Evolutionary conservation across 2,797 vertebrate species (phyloP), one percentile per base, ranked within the genome.

Genomic region (Acanthis flammea): DNA sequence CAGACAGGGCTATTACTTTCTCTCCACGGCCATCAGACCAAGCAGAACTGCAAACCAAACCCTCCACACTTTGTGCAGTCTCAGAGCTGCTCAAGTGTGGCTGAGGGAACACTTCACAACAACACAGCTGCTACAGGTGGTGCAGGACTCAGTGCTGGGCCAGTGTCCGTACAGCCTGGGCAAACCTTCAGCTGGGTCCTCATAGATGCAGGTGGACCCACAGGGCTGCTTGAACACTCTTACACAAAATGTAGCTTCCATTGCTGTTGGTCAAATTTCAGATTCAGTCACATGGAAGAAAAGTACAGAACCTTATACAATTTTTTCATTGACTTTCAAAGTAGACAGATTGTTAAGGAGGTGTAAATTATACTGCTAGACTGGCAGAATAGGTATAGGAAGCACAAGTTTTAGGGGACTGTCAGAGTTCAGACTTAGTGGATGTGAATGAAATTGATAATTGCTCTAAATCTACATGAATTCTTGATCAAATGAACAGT

Each of bases 131-230:
- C 68, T 71, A 44, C 70, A 66, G 62, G 84, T 65, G 63, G 14
- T 7, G 48, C 19, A 21, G 47, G 44, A 12, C 47, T 4, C 37
- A 12, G 58, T 0, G 0, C 39, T 18, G 39, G 73, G n/a, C 51
- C 3, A 2, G 39, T 0, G 2, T 2, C 35, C 35, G 0, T 17
- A 24, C 1, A 9, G 67, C n/a, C 1, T 0, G 1, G 55, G 12
- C 44, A 24, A 62, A 21, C 47, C 72, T 71, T 65, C 48, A 14
- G 19, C 45, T 6, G 3, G 9, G 13, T 27, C 33, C 62, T 58
- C 33, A 3, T 0, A 37, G 22, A 27, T 4, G 1, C 1, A 53
- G 33, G 24, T 5, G n/a, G 51, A 42, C 31, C 22, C 71, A 27
- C 0, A 0, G 30, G 5, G n/a, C 55, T 47, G 44, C n/a, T 35